Evolutionary conservation across 2,888 invertebrate genomes (phyloP), one percentile per base, ranked within the genome.

Genomic region (Caenorhabditis macrosperma): DNA sequence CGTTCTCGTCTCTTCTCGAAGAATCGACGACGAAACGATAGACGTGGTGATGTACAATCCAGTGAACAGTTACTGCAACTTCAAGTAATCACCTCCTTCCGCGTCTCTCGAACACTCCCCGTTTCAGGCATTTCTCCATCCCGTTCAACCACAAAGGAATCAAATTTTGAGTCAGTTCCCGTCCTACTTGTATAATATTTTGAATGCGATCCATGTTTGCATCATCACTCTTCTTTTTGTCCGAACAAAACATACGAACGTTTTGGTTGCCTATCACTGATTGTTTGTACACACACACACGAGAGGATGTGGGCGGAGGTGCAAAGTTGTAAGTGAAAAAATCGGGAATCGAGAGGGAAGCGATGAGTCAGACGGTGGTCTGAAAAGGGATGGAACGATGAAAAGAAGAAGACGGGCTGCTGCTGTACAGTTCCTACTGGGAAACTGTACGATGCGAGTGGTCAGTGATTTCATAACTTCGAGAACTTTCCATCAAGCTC

Each of bases 181-280:
- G 41, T 60, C 9, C 44, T 48, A 68, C 35, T 54, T 61, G 22
- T 41, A 41, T 54, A 60, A 60, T 52, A 30, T 28, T 61, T 54
- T 30, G 15, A 28, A n/a, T 48, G 22, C 60, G 15, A 20, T 33
- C 20, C 30, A 20, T 55, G 38, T 59, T 35, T 68, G 24, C 44
- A 44, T 60, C 41, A 46, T 30, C n/a, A n/a, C n/a, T n/a, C n/a
- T n/a, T n/a, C 41, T 35, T 57, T 64, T 48, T 59, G n/a, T 61
- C 38, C 60, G 48, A 61, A 55, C 17, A 54, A 61, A 76, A 68
- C 41, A 60, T 64, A 69, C 76, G 68, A 68, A 63, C 68, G 61
- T 63, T 67, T 68, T 75, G 54, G 63, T 71, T 72, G 72, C 48
- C 63, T 74, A 74, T 64, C 74, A 74, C 64, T 74, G 74, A 64